Evolutionary conservation across 2,888 invertebrate genomes (phyloP), one percentile per base, ranked within the genome.

Genomic region (Alloplasta piceator): DNA sequence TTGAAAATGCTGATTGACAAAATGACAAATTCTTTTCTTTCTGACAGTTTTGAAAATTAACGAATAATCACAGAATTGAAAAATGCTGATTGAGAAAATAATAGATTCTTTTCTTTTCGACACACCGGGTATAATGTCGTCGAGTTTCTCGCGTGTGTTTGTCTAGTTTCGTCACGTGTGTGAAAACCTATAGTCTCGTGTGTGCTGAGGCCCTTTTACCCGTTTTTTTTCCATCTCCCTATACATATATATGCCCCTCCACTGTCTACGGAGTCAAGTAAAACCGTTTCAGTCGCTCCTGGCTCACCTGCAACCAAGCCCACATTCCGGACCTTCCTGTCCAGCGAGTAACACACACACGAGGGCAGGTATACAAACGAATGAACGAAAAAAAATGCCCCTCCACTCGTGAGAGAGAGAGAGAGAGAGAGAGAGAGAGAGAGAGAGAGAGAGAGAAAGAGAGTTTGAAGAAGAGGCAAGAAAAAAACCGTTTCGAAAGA

Each of bases 281-380:
- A 10, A 5, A 50, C n/a, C 46, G 52, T 67, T 50, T 26, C 39
- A 48, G 55, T 50, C 78, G 68, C 68, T 67, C 71, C 70, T 67
- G n/a, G 55, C 55, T 70, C 80, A 81, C 83, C 78, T 73, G 55
- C 55, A 39, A 84, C 82, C 85, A 67, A 80, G 83, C 84, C 86
- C 87, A 85, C 88, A 89, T 89, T 89, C 89, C 89, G 74, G 72
- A 73, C 75, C 60, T 71, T 52, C 67, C 78, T 68, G 80, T 41
- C 61, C 52, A 50, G 66, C 83, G 85, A 83, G 78, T 85, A 87
- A 78, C 83, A 83, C n/a, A n/a, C n/a, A n/a, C 72, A 80, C 67
- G 72, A 76, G 50, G 46, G 5, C 84, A 85, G 84, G 83, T 80
- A 85, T 64, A 82, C 66, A 16, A 67, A 67, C 46, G 48, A 64